Percentiles rank a stretch among this genome's conserved stretches.
phyloP scores from a whole-genome alignment of 2,113 vertebrate species.

The Scomber colias region DNA sequence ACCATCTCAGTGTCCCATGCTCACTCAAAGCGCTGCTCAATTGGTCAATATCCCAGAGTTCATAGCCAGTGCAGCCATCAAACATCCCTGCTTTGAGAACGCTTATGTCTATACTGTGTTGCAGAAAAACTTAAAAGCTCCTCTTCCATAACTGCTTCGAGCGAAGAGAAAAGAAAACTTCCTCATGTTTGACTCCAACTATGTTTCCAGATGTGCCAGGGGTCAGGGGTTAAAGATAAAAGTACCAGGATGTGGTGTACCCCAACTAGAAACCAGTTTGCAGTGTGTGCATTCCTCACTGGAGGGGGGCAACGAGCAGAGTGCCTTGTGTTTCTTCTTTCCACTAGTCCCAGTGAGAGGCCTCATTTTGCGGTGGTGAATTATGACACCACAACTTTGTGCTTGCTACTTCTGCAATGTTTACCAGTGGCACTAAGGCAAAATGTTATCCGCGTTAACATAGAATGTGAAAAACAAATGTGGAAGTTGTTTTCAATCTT shows the following conservation, averaged over 20 bases:
- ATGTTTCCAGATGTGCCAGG: conserved; percentile 95
- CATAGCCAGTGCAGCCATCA: conserved; percentile 84
- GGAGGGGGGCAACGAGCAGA: conserved; percentile 87
- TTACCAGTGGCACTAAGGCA: conserved; percentile 81
- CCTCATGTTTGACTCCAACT: conserved; percentile 90
- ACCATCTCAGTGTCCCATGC: conserved; percentile 80
- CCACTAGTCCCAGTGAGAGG: conserved; percentile 86
- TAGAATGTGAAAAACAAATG: conserved; percentile 68
- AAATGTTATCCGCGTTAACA: conserved; percentile 83
- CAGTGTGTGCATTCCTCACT: conserved; percentile 88
- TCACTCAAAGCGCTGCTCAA: conserved; percentile 74
- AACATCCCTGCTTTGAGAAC: conserved; percentile 75
- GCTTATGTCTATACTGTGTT: conserved; percentile 56
- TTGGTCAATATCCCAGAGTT: conserved; percentile 86
- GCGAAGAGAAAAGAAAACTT: conserved; percentile 92
- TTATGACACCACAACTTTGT: conserved; percentile 87
- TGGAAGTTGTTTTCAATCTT: conserved; percentile 69
- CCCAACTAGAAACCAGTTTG: conserved; percentile 84
- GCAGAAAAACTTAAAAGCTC: conserved; percentile 75
- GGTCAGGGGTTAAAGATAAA: conserved; percentile 96
- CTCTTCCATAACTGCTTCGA: conserved; percentile 83
- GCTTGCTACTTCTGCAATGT: conserved; percentile 82
- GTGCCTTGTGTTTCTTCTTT: conserved; percentile 86
- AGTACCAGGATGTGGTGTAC: conserved; percentile 93
- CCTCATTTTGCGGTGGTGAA: conserved; percentile 87